Base-by-base conservation (phyloP, 2,797 vertebrate genomes). In the Notoglanidium macrostoma region DNA sequence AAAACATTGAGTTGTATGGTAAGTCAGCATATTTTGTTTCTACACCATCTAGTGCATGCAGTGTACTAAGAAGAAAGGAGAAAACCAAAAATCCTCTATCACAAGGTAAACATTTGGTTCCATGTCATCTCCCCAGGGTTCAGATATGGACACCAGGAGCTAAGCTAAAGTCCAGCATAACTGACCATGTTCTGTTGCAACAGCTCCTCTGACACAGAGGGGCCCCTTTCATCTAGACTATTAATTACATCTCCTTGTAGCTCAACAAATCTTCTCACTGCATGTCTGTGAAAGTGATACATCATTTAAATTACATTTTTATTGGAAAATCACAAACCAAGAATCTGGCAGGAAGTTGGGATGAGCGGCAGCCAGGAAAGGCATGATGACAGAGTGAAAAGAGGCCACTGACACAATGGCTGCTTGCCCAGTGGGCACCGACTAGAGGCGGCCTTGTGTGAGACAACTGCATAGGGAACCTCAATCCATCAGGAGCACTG, bases 301-400 rank as follows among this genome's bases (percentile, higher is more conserved):
- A 44, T 61, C 55, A 80, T 44, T 80, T 44, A 80, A 81, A 81
- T 63, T 17, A 46, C 35, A 29, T 29, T 63, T 81, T 46, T 29
- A 81, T 65, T 46, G 40, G 23, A 81, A 81, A 65, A 81, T 63
- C 40, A 81, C 59, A 63, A 81, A 81, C 59, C 10, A 35, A 49
- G 59, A 63, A 65, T 63, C 23, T 81, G 59, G 40, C 14, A 17
- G 59, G 40, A 46, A 46, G 6, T 29, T 81, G 79, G 40, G 14
- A 14, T 15, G 57, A 19, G 40, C 2, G 15, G 59, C 35, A 81
- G 35, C 59, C 40, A 29, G 79, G 23, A 49, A 81, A 29, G 32
- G 6, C 78, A 61, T 80, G 55, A 80, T 80, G 78, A 79, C 77
- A 40, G 55, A 81, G 23, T 81, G 59, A 61, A 81, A n/a, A 63